phyloP scores from a whole-genome alignment of 2,113 vertebrate genomes.

The Eptatretus burgeri region DNA sequence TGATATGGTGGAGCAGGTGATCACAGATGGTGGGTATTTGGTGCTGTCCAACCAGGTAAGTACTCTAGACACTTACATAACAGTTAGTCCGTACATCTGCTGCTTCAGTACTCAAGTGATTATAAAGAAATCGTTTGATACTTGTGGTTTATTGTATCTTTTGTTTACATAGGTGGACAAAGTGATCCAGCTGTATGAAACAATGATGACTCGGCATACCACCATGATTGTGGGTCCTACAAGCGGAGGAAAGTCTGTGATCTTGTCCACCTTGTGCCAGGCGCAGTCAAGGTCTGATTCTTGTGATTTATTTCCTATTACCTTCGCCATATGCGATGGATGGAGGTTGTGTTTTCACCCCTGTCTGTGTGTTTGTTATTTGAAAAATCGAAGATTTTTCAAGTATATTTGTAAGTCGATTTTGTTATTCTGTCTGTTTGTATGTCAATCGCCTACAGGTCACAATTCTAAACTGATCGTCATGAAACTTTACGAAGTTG shows the following conservation, averaged over 20 bases:
- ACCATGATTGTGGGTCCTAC: slow-evolving; percentile 89
- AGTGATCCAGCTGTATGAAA: slow-evolving; percentile 87
- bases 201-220: slow-evolving; percentile 83
- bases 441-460: no score
- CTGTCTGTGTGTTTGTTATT: no score
- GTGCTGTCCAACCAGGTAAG: slow-evolving; percentile 42
- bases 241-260: slow-evolving; percentile 75
- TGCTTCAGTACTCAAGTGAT: neutral
- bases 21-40: slow-evolving; percentile 33
- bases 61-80: neutral
- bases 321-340: no score
- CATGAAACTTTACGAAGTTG: no score
- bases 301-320: no score
- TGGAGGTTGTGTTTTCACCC: no score
- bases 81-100: neutral
- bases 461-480: no score
- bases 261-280: slow-evolving; percentile 57
- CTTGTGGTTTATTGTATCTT: neutral
- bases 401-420: no score
- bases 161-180: slow-evolving; percentile 45
- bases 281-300: slow-evolving; percentile 76
- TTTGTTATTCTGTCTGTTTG: no score
- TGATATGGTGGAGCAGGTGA: slow-evolving; percentile 39
- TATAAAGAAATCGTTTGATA: neutral
- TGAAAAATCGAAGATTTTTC: no score